Evolutionary conservation across 2,113 vertebrate genomes (phyloP).

Genomic region (Cricetomys ansorgei): DNA sequence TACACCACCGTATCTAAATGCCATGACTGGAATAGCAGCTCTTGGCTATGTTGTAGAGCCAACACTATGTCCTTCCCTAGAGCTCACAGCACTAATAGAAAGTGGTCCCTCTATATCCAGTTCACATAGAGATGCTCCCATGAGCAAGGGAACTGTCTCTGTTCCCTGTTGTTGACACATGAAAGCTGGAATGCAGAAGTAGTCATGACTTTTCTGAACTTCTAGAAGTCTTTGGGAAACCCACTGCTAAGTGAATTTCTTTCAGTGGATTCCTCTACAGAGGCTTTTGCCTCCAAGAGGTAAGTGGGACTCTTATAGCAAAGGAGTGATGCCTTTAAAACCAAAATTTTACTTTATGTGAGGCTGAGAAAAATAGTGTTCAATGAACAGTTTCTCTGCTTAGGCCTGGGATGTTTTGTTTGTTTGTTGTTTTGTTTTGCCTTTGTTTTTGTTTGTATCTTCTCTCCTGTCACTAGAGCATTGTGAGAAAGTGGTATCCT

Average conservation of each 20-base stretch:
- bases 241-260: background rate
- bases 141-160: background rate
- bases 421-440: background rate
- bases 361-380: conserved; percentile 34
- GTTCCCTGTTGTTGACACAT: background rate
- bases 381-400: background rate
- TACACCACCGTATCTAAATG: background rate
- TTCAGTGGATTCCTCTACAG: background rate
- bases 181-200: background rate
- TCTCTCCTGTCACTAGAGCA: background rate
- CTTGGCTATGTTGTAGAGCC: too few relatives aligned
- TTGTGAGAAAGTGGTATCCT: background rate
- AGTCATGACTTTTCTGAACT: background rate
- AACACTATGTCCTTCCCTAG: background rate
- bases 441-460: background rate
- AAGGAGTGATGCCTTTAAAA: conserved; percentile 28
- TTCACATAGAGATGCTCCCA: background rate
- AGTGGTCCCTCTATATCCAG: background rate
- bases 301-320: conserved; percentile 56
- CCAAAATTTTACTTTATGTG: conserved; percentile 6
- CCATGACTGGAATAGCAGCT: background rate
- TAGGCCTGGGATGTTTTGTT: background rate
- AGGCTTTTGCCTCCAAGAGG: background rate
- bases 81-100: background rate
- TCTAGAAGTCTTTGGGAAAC: background rate